Conservation (phyloP, 2,888 invertebrate genomes). For the Limulus polyphemus region DNA sequence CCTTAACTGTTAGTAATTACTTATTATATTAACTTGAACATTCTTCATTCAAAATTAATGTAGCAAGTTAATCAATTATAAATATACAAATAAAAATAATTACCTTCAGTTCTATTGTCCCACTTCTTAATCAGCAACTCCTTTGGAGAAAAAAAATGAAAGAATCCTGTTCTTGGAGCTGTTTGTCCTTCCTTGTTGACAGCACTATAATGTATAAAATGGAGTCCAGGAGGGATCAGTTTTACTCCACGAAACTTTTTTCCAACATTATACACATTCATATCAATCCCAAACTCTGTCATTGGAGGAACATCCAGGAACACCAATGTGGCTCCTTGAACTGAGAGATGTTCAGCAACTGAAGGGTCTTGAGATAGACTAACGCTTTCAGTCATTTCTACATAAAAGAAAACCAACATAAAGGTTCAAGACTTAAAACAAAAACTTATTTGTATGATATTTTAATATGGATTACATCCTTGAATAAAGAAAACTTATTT, state of each 20-base stretch:
- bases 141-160: conserved; percentile 63
- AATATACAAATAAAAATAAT: neutral
- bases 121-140: conserved; percentile 81
- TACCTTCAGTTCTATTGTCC: conserved; percentile 59
- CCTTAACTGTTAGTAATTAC: no score
- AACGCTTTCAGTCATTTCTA: no score
- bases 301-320: conserved; percentile 73
- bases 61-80: no score
- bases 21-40: no score
- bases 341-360: conserved; percentile 57
- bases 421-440: no score
- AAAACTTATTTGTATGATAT: no score
- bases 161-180: conserved; percentile 67
- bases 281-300: conserved; percentile 93
- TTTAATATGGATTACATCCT: no score
- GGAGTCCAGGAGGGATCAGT: conserved; percentile 96
- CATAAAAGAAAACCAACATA: no score
- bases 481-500: no score
- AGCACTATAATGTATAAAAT: conserved; percentile 73
- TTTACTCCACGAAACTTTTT: conserved; percentile 88
- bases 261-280: conserved; percentile 76
- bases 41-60: no score
- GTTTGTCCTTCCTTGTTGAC: conserved; percentile 38
- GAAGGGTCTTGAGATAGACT: conserved; percentile 48
- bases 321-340: conserved; percentile 68